Evolutionary conservation across 2,888 invertebrate species (phyloP).

Genomic region (Proisotoma minuta): DNA sequence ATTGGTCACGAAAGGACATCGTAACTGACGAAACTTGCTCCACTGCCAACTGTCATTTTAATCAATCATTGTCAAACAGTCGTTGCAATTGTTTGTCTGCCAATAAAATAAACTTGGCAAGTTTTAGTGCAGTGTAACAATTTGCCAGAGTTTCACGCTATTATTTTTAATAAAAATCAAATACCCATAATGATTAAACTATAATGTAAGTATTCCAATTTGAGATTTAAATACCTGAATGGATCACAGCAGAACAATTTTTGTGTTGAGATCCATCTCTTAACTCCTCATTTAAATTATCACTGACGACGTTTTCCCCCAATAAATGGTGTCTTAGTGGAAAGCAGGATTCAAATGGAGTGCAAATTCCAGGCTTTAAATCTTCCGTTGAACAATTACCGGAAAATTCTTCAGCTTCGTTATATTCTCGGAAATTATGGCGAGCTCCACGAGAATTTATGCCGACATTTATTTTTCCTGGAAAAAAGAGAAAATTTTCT

Average conservation of each 20-base stretch:
- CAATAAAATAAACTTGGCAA: too few species aligned
- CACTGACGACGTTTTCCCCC: not conserved
- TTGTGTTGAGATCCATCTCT: constrained; percentile 7
- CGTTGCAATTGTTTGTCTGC: too few species aligned
- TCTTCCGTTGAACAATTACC: constrained; percentile 15
- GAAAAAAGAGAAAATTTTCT: not conserved
- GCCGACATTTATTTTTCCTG: not conserved
- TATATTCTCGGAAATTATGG: not conserved
- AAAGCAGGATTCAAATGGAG: constrained; percentile 23
- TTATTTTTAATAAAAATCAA: too few species aligned
- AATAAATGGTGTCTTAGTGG: constrained; percentile 13
- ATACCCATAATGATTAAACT: too few species aligned
- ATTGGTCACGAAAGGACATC: too few species aligned
- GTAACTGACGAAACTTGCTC: too few species aligned
- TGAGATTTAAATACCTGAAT: constrained; percentile 24
- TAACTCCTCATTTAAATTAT: constrained; percentile 7
- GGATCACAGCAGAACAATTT: constrained; percentile 25
- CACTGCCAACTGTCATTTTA: too few species aligned
- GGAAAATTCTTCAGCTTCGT: not conserved
- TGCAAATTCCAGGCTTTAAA: constrained; percentile 15
- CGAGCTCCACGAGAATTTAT: not conserved
- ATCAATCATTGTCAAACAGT: too few species aligned
- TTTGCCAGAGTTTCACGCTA: too few species aligned
- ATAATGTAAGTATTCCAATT: too few species aligned
- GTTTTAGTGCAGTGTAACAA: too few species aligned